Conservation (phyloP, 2,113 vertebrate genomes). For the Sprattus sprattus region DNA sequence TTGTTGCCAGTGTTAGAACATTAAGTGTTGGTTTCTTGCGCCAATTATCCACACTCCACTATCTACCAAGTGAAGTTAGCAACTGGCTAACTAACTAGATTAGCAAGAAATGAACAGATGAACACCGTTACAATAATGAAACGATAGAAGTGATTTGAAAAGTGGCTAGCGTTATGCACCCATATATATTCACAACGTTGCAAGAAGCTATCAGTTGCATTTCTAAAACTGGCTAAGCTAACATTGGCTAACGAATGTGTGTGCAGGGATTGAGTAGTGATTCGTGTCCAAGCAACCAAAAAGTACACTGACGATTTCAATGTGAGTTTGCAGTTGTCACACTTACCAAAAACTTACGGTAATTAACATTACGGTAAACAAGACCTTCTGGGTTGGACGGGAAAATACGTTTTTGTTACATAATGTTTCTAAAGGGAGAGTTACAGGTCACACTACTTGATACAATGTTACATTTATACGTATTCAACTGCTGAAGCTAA, state of each 20-base stretch:
- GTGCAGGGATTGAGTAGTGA: not conserved
- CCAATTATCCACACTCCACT: not conserved
- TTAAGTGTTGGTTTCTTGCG: not conserved
- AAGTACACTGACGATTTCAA: not conserved
- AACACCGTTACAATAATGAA: not conserved
- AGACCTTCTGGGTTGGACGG: slow-evolving; percentile 22
- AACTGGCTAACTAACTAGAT: not conserved
- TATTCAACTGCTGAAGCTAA: not conserved
- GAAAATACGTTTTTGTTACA: not conserved
- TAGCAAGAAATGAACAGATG: not conserved
- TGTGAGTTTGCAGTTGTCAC: not conserved
- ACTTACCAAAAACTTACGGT: not conserved
- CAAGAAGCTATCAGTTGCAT: not conserved
- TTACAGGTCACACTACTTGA: not conserved
- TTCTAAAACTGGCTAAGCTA: not conserved
- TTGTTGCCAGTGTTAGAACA: not conserved
- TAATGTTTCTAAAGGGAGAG: not conserved
- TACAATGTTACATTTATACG: not conserved
- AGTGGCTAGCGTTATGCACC: not conserved
- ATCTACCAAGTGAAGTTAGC: not conserved
- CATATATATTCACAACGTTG: not conserved
- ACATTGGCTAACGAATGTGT: not conserved
- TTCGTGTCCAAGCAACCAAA: slow-evolving; percentile 51
- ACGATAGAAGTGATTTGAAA: not conserved
- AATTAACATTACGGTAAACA: not conserved